Percentiles rank a stretch among this genome's conserved stretches.
phyloP scores from a whole-genome alignment of 2,113 vertebrate genomes.

The Brachypteracias leptosomus region DNA sequence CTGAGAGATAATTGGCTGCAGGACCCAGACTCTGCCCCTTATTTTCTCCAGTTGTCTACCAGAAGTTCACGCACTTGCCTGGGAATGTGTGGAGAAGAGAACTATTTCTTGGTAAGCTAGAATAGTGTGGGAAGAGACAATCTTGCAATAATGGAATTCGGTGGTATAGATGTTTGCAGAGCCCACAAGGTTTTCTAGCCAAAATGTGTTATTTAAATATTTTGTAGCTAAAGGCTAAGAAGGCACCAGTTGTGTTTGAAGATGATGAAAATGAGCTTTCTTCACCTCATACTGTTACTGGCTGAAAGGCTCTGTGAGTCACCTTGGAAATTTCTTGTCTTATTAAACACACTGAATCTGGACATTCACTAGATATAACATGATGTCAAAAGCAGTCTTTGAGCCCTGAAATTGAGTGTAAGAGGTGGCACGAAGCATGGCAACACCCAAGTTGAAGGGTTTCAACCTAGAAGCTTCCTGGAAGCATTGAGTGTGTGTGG shows the following conservation, averaged over 20 bases:
- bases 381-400: neutral
- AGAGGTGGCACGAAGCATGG: neutral
- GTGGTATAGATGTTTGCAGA: neutral
- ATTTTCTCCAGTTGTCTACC: neutral
- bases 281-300: neutral
- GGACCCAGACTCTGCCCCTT: neutral
- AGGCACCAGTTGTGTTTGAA: neutral
- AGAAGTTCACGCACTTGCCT: neutral
- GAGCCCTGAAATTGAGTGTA: neutral
- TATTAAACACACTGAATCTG: neutral
- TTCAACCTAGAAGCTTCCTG: neutral
- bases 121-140: neutral
- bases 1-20: neutral
- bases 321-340: neutral
- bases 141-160: neutral
- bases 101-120: neutral
- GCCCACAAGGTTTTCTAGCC: neutral
- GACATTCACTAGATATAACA: neutral
- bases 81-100: neutral
- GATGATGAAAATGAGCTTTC: neutral
- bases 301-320: neutral
- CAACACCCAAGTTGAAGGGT: neutral
- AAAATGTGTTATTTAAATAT: neutral
- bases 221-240: neutral
- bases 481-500: neutral